These are phyloP conservation scores for Gymnoscelis rufifasciata DNA, from an alignment of 2,888 invertebrate species.

Conservation along the genomic window DNA sequence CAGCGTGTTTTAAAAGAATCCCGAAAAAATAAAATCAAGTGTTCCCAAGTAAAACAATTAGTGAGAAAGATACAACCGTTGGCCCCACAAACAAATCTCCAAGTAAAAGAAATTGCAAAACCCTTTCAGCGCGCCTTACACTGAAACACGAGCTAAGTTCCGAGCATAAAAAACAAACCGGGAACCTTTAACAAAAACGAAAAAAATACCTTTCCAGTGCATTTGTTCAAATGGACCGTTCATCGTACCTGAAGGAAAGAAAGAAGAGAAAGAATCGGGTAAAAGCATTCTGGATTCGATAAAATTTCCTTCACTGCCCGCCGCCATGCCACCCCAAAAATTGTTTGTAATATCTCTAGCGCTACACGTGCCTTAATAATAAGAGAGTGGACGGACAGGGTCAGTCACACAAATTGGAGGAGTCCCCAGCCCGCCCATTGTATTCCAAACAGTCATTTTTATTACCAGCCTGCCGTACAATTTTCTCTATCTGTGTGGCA, in stretches of 20 bases:
- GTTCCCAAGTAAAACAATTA: too few species aligned
- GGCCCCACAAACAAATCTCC: not conserved
- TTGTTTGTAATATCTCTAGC: slow-evolving; percentile 31
- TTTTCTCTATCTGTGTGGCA: slow-evolving; percentile 48
- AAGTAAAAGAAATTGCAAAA: slow-evolving; percentile 13
- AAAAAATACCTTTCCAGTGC: slow-evolving; percentile 20
- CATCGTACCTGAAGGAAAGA: slow-evolving; percentile 22
- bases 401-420: slow-evolving; percentile 51
- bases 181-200: slow-evolving; percentile 11
- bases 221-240: slow-evolving; percentile 23
- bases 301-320: slow-evolving; percentile 26
- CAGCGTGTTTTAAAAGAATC: too few species aligned
- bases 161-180: slow-evolving; percentile 10
- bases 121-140: slow-evolving; percentile 11
- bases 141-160: slow-evolving; percentile 10
- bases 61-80: not conserved
- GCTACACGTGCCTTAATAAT: slow-evolving; percentile 48
- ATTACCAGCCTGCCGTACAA: slow-evolving; percentile 52
- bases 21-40: too few species aligned
- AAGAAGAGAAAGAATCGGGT: slow-evolving; percentile 20
- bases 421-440: slow-evolving; percentile 45
- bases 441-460: slow-evolving; percentile 57
- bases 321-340: slow-evolving; percentile 32
- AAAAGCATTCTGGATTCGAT: slow-evolving; percentile 26
- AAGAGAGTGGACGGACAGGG: slow-evolving; percentile 46